Evolutionary conservation across 2,888 invertebrate genomes (phyloP).

Genomic region (Mechanitis messenoides): DNA sequence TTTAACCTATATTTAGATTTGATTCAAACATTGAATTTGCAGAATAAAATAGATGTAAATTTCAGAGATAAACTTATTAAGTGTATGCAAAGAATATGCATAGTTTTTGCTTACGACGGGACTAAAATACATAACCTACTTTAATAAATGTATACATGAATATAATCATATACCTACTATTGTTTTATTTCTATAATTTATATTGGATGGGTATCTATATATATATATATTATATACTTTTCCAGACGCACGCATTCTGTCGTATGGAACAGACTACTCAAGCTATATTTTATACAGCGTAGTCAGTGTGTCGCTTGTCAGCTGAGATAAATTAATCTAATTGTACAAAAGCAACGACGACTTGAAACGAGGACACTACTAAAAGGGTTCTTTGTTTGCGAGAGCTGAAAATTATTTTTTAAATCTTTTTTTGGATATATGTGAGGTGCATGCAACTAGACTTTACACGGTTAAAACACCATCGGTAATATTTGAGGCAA

Average conservation of each 20-base stretch:
- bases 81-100: background rate
- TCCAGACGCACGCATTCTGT: no score
- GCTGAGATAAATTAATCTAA: constrained; percentile 4
- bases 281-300: background rate
- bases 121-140: background rate
- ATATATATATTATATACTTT: no score
- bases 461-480: background rate
- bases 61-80: background rate
- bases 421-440: background rate
- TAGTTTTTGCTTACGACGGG: background rate
- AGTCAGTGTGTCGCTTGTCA: background rate
- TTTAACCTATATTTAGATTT: background rate
- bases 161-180: no score
- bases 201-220: no score
- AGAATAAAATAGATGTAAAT: constrained; percentile 1
- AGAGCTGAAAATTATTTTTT: background rate
- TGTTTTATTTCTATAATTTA: no score
- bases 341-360: background rate
- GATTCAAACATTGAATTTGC: background rate
- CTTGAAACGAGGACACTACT: background rate
- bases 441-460: no score
- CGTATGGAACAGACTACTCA: background rate
- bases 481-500: no score
- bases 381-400: constrained; percentile 4
- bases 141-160: no score